phyloP scores from a whole-genome alignment of 2,797 vertebrate genomes.

The Meda fulgida region DNA sequence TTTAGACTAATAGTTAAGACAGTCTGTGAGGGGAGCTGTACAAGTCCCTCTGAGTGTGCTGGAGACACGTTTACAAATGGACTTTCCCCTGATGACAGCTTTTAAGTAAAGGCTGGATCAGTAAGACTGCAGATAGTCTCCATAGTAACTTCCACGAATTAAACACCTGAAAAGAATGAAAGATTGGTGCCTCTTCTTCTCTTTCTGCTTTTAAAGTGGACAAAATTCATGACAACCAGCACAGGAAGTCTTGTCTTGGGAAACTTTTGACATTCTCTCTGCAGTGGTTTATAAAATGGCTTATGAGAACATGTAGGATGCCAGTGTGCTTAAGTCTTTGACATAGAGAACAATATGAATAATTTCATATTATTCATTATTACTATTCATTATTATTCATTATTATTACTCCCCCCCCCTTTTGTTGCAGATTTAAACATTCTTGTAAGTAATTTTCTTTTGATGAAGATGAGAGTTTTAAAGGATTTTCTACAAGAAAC shows the following conservation, averaged over 20 bases:
- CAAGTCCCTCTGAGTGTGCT: constrained; percentile 61
- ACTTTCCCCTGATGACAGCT: constrained; percentile 85
- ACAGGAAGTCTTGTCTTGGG: constrained; percentile 73
- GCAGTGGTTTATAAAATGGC: constrained; percentile 32
- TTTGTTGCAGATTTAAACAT: not conserved
- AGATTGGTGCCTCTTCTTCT: constrained; percentile 70
- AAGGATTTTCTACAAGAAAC: not conserved
- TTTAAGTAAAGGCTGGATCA: constrained; percentile 79
- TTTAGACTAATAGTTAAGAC: constrained; percentile 84
- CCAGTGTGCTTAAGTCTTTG: constrained; percentile 57
- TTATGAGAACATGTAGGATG: constrained; percentile 46
- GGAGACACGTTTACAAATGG: constrained; percentile 87
- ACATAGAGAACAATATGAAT: not conserved
- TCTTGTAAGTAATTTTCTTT: not conserved
- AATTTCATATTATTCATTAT: too few relatives aligned
- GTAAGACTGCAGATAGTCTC: constrained; percentile 87
- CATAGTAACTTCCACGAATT: constrained; percentile 89
- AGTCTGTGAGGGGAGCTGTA: constrained; percentile 69
- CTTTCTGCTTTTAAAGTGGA: constrained; percentile 68
- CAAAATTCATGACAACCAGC: constrained; percentile 68
- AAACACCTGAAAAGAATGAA: constrained; percentile 80
- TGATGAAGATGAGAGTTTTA: not conserved
- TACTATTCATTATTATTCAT: too few relatives aligned
- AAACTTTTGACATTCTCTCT: constrained; percentile 67
- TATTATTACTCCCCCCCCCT: too few relatives aligned